Percentiles rank a stretch among this genome's conserved stretches.
Conservation (phyloP, 2,113 vertebrate genomes). For the Neogobius melanostomus region DNA sequence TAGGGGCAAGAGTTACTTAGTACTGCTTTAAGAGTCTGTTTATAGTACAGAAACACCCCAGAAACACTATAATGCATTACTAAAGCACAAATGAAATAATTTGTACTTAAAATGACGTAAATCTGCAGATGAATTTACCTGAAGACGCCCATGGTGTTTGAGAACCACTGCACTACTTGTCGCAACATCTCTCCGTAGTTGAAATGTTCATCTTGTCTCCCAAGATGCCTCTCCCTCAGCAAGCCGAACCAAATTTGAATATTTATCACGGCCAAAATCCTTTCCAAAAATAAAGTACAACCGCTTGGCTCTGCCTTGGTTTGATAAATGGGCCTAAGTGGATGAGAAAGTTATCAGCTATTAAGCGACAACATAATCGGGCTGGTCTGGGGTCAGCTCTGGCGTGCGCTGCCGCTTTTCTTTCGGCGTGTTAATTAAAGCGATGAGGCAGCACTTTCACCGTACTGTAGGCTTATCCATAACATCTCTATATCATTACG, state of each 20-base stretch:
- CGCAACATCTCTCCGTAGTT: too few relatives aligned
- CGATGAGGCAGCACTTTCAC: conserved; percentile 11
- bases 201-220: too few relatives aligned
- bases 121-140: too few relatives aligned
- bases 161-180: too few relatives aligned
- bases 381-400: conserved; percentile 13
- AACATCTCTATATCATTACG: conserved; percentile 35
- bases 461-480: conserved; percentile 19
- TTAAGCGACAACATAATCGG: conserved; percentile 23
- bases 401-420: conserved; percentile 29
- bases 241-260: background rate
- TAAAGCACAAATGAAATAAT: too few relatives aligned
- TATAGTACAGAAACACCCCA: too few relatives aligned
- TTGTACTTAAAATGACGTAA: too few relatives aligned
- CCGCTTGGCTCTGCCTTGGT: conserved; percentile 1
- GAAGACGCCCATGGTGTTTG: too few relatives aligned
- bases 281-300: conserved; percentile 11
- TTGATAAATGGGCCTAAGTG: conserved; percentile 37
- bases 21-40: too few relatives aligned
- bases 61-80: too few relatives aligned
- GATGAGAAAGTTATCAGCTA: conserved; percentile 37
- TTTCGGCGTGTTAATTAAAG: conserved; percentile 39
- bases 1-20: too few relatives aligned
- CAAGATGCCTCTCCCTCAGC: too few relatives aligned
- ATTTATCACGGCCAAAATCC: conserved; percentile 15